phyloP scores from a whole-genome alignment of 2,113 vertebrate genomes.

The Phasianus colchicus region DNA sequence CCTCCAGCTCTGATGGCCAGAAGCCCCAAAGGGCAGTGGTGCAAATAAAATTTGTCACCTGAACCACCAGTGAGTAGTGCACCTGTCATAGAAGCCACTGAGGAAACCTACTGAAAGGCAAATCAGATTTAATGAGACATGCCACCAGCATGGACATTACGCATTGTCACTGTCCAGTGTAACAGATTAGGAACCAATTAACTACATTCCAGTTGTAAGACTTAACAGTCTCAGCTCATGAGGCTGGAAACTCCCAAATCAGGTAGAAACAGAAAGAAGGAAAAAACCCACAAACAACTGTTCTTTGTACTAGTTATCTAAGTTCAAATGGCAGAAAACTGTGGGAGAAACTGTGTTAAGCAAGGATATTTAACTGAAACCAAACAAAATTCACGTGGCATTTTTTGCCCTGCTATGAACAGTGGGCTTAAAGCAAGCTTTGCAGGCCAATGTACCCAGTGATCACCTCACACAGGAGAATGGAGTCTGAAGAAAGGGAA shows the following conservation, averaged over 20 bases:
- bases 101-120: not conserved
- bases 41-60: not conserved
- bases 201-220: not conserved
- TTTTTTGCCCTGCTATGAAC: not conserved
- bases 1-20: not conserved
- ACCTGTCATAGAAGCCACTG: not conserved
- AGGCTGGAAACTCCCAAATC: not conserved
- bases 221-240: not conserved
- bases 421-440: not conserved
- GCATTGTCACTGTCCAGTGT: slow-evolving; percentile 3
- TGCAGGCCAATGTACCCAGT: not conserved
- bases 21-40: not conserved
- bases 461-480: not conserved
- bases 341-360: not conserved
- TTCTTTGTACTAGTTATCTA: not conserved
- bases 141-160: not conserved
- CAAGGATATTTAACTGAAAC: not conserved
- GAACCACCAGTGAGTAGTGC: not conserved
- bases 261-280: not conserved
- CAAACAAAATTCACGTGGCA: not conserved
- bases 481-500: not conserved
- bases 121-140: not conserved
- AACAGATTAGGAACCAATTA: slow-evolving; percentile 16
- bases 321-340: not conserved
- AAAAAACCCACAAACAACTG: not conserved